Percentiles rank a stretch among this genome's conserved stretches.
Evolutionary conservation across 2,888 invertebrate genomes (phyloP).

Genomic region (Timema cristinae): DNA sequence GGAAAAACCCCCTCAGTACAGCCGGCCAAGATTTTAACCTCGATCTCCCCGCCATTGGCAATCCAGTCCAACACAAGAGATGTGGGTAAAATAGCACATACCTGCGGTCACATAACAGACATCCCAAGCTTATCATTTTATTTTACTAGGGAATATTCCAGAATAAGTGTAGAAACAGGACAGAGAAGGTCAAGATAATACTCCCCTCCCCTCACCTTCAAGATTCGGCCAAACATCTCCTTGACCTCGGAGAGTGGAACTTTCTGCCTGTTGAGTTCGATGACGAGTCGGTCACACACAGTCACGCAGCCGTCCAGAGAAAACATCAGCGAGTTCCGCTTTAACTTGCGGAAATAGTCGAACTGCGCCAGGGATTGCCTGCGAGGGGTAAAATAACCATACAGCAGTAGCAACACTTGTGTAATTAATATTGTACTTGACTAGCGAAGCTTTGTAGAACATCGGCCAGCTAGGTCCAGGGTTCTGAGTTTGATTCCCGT

Average conservation of each 20-base stretch:
- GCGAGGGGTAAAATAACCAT: constrained; percentile 36
- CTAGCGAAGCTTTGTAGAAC: too few species aligned
- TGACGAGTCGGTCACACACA: constrained; percentile 43
- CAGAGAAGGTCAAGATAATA: neutral
- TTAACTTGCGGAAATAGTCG: constrained; percentile 77
- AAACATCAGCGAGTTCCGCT: constrained; percentile 56
- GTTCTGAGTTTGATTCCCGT: too few species aligned
- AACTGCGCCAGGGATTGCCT: constrained; percentile 58
- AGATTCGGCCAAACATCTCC: constrained; percentile 32
- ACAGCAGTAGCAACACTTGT: neutral
- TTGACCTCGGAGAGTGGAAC: constrained; percentile 22
- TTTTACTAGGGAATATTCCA: too few species aligned
- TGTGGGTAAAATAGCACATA: too few species aligned
- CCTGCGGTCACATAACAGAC: too few species aligned
- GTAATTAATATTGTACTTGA: neutral
- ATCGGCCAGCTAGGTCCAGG: too few species aligned
- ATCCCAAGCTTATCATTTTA: too few species aligned
- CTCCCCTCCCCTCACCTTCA: constrained; percentile 48
- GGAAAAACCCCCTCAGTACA: too few species aligned
- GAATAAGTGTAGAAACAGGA: too few species aligned
- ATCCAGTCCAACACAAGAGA: too few species aligned
- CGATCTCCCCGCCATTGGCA: too few species aligned
- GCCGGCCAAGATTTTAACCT: too few species aligned
- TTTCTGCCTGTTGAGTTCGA: neutral
- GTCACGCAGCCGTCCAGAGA: constrained; percentile 52